These are phyloP conservation scores for Eristalis arbustorum DNA, from an alignment of 2,888 invertebrate genomes.

Conservation along the genomic window DNA sequence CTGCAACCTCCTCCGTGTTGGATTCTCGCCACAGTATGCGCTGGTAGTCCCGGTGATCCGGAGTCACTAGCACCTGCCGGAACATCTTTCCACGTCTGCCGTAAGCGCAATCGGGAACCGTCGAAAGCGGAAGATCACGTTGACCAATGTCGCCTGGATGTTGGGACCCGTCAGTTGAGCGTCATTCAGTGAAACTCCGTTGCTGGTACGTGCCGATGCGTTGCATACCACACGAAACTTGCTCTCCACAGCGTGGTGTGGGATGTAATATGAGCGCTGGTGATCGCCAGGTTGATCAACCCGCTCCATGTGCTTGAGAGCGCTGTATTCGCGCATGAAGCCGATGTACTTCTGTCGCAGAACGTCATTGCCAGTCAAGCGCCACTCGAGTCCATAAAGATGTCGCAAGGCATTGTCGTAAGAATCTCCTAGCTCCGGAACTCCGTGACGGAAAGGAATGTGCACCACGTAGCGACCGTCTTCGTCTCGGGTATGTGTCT, in stretches of 20 bases:
- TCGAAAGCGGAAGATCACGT: slow-evolving; percentile 37
- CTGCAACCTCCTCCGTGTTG: not conserved
- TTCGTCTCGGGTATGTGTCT: slow-evolving; percentile 9
- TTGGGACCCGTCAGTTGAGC: too few relatives aligned
- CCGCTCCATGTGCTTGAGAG: slow-evolving; percentile 30
- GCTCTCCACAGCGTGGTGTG: slow-evolving; percentile 34
- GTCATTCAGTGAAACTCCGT: slow-evolving; percentile 43
- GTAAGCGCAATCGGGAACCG: slow-evolving; percentile 34
- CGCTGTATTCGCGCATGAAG: slow-evolving; percentile 34
- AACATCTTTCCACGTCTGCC: slow-evolving; percentile 17
- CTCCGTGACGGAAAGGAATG: slow-evolving; percentile 22
- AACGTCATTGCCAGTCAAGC: not conserved
- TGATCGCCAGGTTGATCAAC: slow-evolving; percentile 31
- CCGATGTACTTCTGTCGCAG: slow-evolving; percentile 8
- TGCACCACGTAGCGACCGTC: slow-evolving; percentile 43
- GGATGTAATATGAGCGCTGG: slow-evolving; percentile 23
- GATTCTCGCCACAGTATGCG: slow-evolving; percentile 37
- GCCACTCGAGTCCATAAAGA: slow-evolving; percentile 22
- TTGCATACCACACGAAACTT: slow-evolving; percentile 58
- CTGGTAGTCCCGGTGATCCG: slow-evolving; percentile 9
- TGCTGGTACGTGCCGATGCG: slow-evolving; percentile 25
- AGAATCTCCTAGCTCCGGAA: slow-evolving; percentile 24
- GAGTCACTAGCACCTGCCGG: slow-evolving; percentile 6
- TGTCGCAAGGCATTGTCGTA: not conserved
- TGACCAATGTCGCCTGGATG: slow-evolving; percentile 36